Percentiles rank a stretch among this genome's conserved stretches.
These are phyloP conservation scores for Tachina lurida DNA, from an alignment of 2,888 invertebrate species.

Conservation along the genomic window DNA sequence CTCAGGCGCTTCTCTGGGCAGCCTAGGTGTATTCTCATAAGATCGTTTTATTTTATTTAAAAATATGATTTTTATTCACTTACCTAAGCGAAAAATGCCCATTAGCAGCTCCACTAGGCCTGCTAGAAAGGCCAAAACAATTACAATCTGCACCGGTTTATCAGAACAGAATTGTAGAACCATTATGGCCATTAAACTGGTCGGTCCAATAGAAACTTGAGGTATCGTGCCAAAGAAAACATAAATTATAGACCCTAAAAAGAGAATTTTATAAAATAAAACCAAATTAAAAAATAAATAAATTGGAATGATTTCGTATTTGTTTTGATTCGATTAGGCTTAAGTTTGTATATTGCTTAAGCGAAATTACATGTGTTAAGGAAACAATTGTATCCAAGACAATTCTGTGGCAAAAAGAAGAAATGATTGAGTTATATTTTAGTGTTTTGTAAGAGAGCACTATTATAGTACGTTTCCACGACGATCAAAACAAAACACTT, in stretches of 20 bases:
- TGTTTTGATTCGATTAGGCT: too few relatives aligned
- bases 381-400: too few relatives aligned
- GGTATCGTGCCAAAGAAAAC: slow-evolving; percentile 93
- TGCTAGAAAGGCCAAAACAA: slow-evolving; percentile 90
- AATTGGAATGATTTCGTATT: too few relatives aligned
- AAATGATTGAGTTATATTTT: too few relatives aligned
- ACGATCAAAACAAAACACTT: too few relatives aligned
- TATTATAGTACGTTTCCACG: too few relatives aligned
- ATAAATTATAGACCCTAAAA: slow-evolving; percentile 91
- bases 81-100: slow-evolving; percentile 92
- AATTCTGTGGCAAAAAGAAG: too few relatives aligned
- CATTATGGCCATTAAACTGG: slow-evolving; percentile 95
- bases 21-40: too few relatives aligned
- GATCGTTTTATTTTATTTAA: neutral
- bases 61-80: slow-evolving; percentile 71
- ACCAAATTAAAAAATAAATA: neutral
- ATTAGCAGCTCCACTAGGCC: slow-evolving; percentile 91
- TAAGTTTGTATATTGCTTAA: too few relatives aligned
- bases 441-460: too few relatives aligned
- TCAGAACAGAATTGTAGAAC: slow-evolving; percentile 89
- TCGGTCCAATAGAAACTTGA: slow-evolving; percentile 95
- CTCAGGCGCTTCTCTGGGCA: too few relatives aligned
- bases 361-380: too few relatives aligned
- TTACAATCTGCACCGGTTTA: slow-evolving; percentile 88
- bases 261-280: neutral